Percentiles rank a stretch among this genome's conserved stretches.
Evolutionary conservation across 2,797 vertebrate genomes (phyloP).

Genomic region (Halcyon badia): DNA sequence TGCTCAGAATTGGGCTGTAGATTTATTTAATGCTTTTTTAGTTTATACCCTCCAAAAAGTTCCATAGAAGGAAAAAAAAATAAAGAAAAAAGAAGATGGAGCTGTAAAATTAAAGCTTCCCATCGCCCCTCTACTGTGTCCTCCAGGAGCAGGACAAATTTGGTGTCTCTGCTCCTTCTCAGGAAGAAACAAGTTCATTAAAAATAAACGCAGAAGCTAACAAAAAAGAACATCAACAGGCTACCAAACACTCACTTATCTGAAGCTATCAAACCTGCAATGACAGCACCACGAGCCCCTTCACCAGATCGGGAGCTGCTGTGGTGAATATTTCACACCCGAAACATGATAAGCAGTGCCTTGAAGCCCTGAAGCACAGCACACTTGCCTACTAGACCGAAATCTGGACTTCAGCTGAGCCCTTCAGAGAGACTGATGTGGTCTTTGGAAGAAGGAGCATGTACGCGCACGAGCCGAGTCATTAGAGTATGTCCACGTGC

Average conservation of each 20-base stretch:
- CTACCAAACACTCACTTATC: neutral
- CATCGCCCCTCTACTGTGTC: neutral
- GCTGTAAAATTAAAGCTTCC: neutral
- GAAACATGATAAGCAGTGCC: neutral
- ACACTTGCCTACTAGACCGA: neutral
- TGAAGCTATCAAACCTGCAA: neutral
- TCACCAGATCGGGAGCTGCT: neutral
- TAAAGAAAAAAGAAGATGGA: neutral
- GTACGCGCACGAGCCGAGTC: accelerated
- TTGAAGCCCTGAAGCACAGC: neutral
- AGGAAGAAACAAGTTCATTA: neutral
- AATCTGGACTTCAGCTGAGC: neutral
- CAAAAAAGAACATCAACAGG: neutral
- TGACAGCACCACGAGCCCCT: neutral
- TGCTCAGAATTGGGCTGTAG: neutral
- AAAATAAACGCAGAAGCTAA: neutral
- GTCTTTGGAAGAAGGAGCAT: accelerated
- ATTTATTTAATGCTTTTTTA: neutral
- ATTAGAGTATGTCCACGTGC: neutral
- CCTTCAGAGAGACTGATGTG: neutral
- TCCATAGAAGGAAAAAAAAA: neutral
- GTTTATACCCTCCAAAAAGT: neutral
- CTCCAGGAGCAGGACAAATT: neutral
- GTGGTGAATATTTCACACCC: neutral
- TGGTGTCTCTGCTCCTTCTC: neutral